Evolutionary conservation across 2,888 invertebrate genomes (phyloP).

Genomic region (Tiliacea aurago): DNA sequence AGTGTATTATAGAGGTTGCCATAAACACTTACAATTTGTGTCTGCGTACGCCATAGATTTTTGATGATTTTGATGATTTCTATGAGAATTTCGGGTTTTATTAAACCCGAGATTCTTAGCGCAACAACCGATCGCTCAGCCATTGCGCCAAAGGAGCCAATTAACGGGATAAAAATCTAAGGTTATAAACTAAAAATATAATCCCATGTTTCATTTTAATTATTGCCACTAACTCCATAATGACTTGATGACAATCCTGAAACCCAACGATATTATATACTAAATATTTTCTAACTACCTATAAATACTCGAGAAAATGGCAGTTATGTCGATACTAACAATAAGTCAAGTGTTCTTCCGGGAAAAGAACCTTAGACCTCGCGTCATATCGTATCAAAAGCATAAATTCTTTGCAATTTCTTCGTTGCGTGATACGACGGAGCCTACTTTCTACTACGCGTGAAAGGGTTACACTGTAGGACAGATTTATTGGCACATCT

Average conservation of each 20-base stretch:
- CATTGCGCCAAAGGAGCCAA: no score
- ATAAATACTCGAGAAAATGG: constrained; percentile 54
- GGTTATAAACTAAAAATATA: constrained; percentile 6
- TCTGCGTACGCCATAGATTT: no score
- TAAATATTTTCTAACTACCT: constrained; percentile 33
- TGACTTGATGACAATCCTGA: constrained; percentile 9
- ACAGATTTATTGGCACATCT: constrained; percentile 62
- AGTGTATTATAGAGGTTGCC: no score
- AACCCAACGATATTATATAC: constrained; percentile 18
- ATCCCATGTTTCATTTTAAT: not conserved
- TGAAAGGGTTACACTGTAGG: constrained; percentile 83
- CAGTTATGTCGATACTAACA: constrained; percentile 61
- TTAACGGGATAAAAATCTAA: constrained; percentile 2
- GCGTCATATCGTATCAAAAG: constrained; percentile 84
- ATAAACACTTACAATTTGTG: no score
- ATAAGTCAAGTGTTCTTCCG: constrained; percentile 73
- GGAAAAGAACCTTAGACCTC: constrained; percentile 80
- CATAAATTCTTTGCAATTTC: constrained; percentile 90
- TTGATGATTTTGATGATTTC: no score
- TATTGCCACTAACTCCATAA: constrained; percentile 5
- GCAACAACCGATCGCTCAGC: not conserved
- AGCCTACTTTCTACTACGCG: constrained; percentile 90
- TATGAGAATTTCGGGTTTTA: not conserved
- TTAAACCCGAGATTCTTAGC: not conserved
- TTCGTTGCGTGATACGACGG: constrained; percentile 87